These are phyloP conservation scores for Dendrolimus punctatus DNA, from an alignment of 1,140 invertebrate species.

Conservation along the genomic window DNA sequence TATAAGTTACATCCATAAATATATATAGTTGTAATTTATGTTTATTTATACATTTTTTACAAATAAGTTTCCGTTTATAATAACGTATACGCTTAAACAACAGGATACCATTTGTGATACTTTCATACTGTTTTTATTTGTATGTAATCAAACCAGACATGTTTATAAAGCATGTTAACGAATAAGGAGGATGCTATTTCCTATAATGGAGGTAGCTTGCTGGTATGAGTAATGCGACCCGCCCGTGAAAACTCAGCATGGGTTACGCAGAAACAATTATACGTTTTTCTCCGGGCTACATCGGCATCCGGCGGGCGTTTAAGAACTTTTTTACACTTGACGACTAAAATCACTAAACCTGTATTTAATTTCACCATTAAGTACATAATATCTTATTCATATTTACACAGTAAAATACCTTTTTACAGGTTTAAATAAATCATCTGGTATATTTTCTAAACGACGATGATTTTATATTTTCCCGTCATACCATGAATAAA, in stretches of 20 bases:
- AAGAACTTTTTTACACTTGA: conserved; percentile 9
- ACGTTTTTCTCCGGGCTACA: conserved; percentile 30
- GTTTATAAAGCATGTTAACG: not conserved
- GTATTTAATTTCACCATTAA: no score
- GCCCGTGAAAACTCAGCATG: conserved; percentile 2
- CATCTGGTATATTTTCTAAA: no score
- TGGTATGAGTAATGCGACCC: conserved; percentile 2
- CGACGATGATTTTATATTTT: no score
- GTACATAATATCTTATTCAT: not conserved
- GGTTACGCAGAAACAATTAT: conserved; percentile 48
- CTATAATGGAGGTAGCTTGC: conserved; percentile 18
- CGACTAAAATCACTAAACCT: no score
- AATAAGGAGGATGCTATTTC: conserved; percentile 13
- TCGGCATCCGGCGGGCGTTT: conserved; percentile 25
- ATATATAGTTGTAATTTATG: no score
- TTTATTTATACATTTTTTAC: no score
- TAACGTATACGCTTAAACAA: no score
- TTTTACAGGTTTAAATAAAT: not conserved
- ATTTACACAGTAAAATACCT: conserved; percentile 1
- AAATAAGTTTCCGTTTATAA: no score
- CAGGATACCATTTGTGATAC: no score
- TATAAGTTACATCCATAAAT: no score
- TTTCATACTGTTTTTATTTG: no score
- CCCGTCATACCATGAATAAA: no score
- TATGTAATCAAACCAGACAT: not conserved